These are phyloP conservation scores for Heliconius nattereri DNA, from an alignment of 1,140 invertebrate genomes.

Conservation along the genomic window DNA sequence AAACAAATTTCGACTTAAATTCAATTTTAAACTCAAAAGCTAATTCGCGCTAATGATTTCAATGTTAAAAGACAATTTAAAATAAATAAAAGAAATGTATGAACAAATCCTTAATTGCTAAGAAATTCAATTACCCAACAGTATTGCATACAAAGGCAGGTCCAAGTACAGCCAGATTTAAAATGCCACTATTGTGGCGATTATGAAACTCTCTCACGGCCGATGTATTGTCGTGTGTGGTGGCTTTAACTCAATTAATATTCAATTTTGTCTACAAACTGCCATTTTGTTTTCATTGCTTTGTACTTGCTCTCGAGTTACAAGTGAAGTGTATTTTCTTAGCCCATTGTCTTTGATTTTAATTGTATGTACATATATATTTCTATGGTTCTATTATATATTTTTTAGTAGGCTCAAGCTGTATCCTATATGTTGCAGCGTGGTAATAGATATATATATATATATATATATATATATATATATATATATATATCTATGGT, in stretches of 20 bases:
- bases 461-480: too few relatives aligned
- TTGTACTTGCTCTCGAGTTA: neutral
- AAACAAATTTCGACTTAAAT: neutral
- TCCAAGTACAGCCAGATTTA: slow-evolving; percentile 59
- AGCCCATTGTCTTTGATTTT: neutral
- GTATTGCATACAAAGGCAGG: slow-evolving; percentile 58
- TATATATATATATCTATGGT: too few relatives aligned
- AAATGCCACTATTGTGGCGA: slow-evolving; percentile 64
- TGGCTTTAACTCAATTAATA: slow-evolving; percentile 53
- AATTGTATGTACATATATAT: neutral
- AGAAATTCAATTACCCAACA: slow-evolving; percentile 52
- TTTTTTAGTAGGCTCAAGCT: too few relatives aligned
- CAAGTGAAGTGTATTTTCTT: neutral
- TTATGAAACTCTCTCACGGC: slow-evolving; percentile 73
- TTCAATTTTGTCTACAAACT: slow-evolving; percentile 46
- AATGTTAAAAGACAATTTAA: neutral
- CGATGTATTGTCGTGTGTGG: slow-evolving; percentile 61
- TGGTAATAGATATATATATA: too few relatives aligned
- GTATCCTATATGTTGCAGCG: too few relatives aligned
- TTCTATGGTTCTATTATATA: neutral
- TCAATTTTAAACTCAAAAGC: neutral
- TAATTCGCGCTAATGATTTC: neutral
- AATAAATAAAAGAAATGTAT: neutral
- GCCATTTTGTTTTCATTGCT: slow-evolving; percentile 32
- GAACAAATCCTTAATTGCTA: slow-evolving; percentile 45